Evolutionary conservation across 1,140 invertebrate species (phyloP), one percentile per base, ranked within the genome.

Genomic region (Euwallacea similis): DNA sequence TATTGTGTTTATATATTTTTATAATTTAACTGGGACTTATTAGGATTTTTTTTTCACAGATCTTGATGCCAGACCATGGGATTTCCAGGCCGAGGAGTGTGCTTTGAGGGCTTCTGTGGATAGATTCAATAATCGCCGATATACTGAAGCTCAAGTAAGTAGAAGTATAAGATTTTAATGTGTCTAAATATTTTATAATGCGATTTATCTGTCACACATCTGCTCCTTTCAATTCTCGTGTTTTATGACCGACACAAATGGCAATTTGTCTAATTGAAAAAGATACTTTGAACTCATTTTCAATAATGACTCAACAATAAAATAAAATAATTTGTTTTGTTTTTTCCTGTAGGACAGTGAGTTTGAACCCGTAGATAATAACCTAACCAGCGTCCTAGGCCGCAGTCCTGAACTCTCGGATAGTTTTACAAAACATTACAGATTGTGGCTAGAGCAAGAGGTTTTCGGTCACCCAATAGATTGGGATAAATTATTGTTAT

Each of bases 71-170:
- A 87, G 95, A 74, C 97, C 97, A 4, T 98, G 96, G 95, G 97
- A 99, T 83, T 99, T 98, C 80, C 98, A 99, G 86, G 95, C 93
- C 41, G 97, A 99, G 83, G 98, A 99, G 82, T 98, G 95, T 85
- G 91, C 94, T 21, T 82, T 99, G 13, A 87, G 97, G 68, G 90
- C 93, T 1, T 94, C 92, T 75, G 96, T 99, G 4, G 97, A 98
- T 84, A 87, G 95, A 53, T 99, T 99, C 77, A 99, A 99, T 83
- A 90, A 92, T 79, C 87, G 97, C 33, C 87, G 98, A 66, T 99
- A 82, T 77, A 83, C 74, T 66, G 16, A 44, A 43, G 41, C 55
- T 11, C 21, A 53, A 11, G 73, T 77, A 74, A 65, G 74, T 72
- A 33, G 4, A 15, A 62, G 0, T 2, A 11, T 33, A 1, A 33